Evolutionary conservation across 2,888 invertebrate species (phyloP).

Genomic region (Meta bourneti): DNA sequence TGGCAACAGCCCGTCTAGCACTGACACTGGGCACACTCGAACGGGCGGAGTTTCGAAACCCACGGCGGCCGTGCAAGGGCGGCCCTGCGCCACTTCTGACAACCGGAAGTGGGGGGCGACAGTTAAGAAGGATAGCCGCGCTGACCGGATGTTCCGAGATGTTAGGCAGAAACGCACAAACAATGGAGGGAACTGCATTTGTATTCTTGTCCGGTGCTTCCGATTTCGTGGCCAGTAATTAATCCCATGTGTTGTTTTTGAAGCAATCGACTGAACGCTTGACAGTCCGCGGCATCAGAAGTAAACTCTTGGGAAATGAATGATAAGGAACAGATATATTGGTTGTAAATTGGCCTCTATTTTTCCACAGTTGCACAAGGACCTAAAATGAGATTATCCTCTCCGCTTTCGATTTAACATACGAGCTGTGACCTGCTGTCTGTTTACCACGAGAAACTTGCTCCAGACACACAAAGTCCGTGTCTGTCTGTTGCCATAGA

Average conservation of each 20-base stretch:
- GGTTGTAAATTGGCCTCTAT: too few relatives aligned
- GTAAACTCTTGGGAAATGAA: too few relatives aligned
- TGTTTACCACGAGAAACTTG: too few relatives aligned
- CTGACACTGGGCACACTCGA: conserved; percentile 9
- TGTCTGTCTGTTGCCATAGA: too few relatives aligned
- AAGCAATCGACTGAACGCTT: background rate
- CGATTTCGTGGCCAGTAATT: background rate
- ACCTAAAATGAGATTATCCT: too few relatives aligned
- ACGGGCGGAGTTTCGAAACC: conserved; percentile 6
- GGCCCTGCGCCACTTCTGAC: conserved; percentile 3
- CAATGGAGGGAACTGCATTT: background rate
- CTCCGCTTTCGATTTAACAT: too few relatives aligned
- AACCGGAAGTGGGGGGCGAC: conserved; percentile 20
- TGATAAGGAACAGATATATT: too few relatives aligned
- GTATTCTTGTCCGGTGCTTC: background rate
- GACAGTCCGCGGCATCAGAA: background rate
- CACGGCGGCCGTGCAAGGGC: background rate
- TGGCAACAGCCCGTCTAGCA: conserved; percentile 10
- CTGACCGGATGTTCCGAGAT: conserved; percentile 37
- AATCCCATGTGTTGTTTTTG: background rate
- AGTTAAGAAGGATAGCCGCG: conserved; percentile 6
- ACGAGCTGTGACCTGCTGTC: too few relatives aligned
- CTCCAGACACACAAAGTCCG: too few relatives aligned
- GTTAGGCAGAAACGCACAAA: background rate
- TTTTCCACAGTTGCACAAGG: too few relatives aligned